Evolutionary conservation across 2,113 vertebrate species (phyloP), one percentile per base, ranked within the genome.

Genomic region (Rhipidura dahli): DNA sequence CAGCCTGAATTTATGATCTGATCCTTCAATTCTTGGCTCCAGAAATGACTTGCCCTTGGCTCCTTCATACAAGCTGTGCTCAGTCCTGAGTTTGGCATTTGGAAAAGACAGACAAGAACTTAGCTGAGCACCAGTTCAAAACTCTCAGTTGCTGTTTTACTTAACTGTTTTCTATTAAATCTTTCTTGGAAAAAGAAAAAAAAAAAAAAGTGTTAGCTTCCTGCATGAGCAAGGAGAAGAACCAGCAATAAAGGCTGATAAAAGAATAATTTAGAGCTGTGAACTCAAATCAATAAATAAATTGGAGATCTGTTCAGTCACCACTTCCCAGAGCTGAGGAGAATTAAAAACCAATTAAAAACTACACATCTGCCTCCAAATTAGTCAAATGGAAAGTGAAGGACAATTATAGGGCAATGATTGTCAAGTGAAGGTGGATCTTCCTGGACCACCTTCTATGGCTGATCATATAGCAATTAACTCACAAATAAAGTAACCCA

Each of bases 281-380:
- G 57, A 93, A 87, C 31, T 65, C 31, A 56, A 37, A 94, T 88
- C 82, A 80, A 79, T 94, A 93, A 91, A 54, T 56, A 82, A 81
- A 80, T 17, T 27, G 22, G 20, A 89, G 42, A 53, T 53, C 27
- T 73, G n/a, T 61, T 90, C 80, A 77, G 71, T 37, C 47, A 75
- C 47, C 21, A 59, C 35, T 73, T 85, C 80, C 90, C 50, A 73
- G 85, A 83, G 86, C 75, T 72, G 44, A 90, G 51, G 14, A 83
- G 75, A 95, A 95, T 87, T 93, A 94, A 93, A 97, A 94, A 70
- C 11, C 90, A 72, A 94, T 94, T 97, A 87, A 90, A 87, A 94
- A 40, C 10, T 56, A 81, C 18, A 20, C 76, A 79, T 33, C 57
- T 92, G 71, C 70, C 85, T 95, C 56, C 70, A 69, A 89, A 7